These are phyloP conservation scores for Psix sp. DNA, from an alignment of 1,140 invertebrate species.

Conservation along the genomic window DNA sequence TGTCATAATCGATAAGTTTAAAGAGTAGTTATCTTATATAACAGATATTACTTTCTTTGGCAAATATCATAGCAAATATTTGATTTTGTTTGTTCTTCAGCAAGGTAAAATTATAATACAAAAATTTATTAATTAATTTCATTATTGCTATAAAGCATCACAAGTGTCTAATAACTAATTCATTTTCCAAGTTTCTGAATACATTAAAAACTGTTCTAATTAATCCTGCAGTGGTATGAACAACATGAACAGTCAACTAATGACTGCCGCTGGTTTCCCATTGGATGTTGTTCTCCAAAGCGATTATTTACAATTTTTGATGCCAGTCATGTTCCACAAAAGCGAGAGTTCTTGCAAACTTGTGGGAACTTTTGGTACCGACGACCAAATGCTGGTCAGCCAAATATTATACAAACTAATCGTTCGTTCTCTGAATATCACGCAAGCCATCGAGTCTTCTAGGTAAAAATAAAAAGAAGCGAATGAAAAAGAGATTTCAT, in stretches of 20 bases:
- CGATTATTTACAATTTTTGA: conserved; percentile 63
- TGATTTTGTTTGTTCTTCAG: too few relatives aligned
- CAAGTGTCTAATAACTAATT: too few relatives aligned
- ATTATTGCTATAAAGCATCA: too few relatives aligned
- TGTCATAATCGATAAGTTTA: conserved; percentile 17
- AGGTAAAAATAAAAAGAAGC: conserved; percentile 60
- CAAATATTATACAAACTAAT: conserved; percentile 72
- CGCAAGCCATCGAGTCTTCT: conserved; percentile 68
- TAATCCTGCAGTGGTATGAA: conserved; percentile 65
- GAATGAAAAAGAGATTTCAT: background rate
- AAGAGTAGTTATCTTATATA: too few relatives aligned
- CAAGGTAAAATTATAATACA: too few relatives aligned
- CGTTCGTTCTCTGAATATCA: conserved; percentile 66
- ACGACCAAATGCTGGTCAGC: conserved; percentile 66
- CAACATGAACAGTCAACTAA: conserved; percentile 57
- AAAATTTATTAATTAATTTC: too few relatives aligned
- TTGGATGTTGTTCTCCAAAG: conserved; percentile 63
- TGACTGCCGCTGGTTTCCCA: conserved; percentile 68
- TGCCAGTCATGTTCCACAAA: conserved; percentile 68
- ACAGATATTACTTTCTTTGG: too few relatives aligned
- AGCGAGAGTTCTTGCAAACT: conserved; percentile 60
- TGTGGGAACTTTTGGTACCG: conserved; percentile 66
- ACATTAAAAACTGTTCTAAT: too few relatives aligned
- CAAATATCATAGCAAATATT: too few relatives aligned
- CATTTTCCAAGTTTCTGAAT: too few relatives aligned